Evolutionary conservation across 2,797 vertebrate species (phyloP).

Genomic region (Sciurus vulgaris): DNA sequence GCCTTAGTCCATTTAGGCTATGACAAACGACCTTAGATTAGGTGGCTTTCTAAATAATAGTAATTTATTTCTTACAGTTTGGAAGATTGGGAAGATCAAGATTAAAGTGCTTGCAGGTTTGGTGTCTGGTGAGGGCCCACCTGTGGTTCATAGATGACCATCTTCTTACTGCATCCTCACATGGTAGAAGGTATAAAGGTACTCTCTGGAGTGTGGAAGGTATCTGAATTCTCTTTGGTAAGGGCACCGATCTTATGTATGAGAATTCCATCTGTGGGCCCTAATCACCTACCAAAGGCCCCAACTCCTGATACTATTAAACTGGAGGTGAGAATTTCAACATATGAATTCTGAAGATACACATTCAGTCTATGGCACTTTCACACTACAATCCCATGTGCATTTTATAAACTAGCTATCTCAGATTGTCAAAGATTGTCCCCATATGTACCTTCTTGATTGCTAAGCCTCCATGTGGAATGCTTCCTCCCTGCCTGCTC

Average conservation of each 20-base stretch:
- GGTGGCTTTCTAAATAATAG: neutral
- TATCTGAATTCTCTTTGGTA: neutral
- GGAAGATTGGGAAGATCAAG: neutral
- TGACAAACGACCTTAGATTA: neutral
- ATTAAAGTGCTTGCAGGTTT: neutral
- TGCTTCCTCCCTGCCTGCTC: neutral
- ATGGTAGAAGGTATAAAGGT: neutral
- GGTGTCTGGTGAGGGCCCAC: neutral
- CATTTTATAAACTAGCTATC: neutral
- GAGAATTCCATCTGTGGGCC: neutral
- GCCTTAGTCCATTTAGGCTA: neutral
- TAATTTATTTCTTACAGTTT: neutral
- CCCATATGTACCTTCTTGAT: neutral
- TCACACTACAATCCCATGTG: neutral
- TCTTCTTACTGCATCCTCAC: neutral
- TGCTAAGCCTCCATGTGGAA: neutral
- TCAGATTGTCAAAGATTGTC: neutral
- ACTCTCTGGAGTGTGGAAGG: neutral
- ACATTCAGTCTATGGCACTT: neutral
- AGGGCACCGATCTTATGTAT: neutral
- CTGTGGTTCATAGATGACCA: neutral
- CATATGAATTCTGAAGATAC: neutral
- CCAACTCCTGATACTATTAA: neutral
- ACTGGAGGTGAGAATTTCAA: neutral
- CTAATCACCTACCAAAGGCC: neutral